phyloP scores from a whole-genome alignment of 2,888 invertebrate species.

The Callyntrura sp. region DNA sequence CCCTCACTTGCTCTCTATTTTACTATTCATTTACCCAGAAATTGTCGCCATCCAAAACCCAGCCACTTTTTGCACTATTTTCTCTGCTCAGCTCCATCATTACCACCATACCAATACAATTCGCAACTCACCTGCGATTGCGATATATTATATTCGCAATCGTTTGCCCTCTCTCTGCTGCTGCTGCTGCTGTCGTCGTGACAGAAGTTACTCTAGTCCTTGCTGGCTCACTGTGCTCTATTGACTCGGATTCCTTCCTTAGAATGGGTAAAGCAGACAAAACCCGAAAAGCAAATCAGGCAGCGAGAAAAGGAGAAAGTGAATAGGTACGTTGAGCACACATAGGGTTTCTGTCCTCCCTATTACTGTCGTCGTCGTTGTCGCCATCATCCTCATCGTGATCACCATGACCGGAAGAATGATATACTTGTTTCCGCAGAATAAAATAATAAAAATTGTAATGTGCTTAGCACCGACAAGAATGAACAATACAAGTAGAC shows the following conservation, averaged over 20 bases:
- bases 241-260: slow-evolving; percentile 51
- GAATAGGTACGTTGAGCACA: slow-evolving; percentile 5
- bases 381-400: slow-evolving; percentile 17
- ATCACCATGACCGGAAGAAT: slow-evolving; percentile 64
- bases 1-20: slow-evolving; percentile 21
- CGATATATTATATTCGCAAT: not conserved
- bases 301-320: slow-evolving; percentile 20
- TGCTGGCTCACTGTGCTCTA: not conserved
- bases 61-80: not conserved
- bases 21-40: not conserved
- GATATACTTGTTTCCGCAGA: slow-evolving; percentile 68
- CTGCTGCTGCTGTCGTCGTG: not conserved
- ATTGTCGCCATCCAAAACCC: slow-evolving; percentile 9
- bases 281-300: slow-evolving; percentile 34
- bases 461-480: slow-evolving; percentile 12
- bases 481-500: not conserved
- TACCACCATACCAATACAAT: slow-evolving; percentile 5
- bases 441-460: slow-evolving; percentile 22
- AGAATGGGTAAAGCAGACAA: slow-evolving; percentile 11
- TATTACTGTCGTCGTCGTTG: slow-evolving; percentile 6
- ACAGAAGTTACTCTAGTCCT: slow-evolving; percentile 57
- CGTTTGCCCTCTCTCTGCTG: not conserved
- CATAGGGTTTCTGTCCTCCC: slow-evolving; percentile 59
- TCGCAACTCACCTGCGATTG: slow-evolving; percentile 37
- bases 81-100: not conserved